These are phyloP conservation scores for Tenthredo distinguenda DNA, from an alignment of 2,888 invertebrate genomes.

Conservation along the genomic window DNA sequence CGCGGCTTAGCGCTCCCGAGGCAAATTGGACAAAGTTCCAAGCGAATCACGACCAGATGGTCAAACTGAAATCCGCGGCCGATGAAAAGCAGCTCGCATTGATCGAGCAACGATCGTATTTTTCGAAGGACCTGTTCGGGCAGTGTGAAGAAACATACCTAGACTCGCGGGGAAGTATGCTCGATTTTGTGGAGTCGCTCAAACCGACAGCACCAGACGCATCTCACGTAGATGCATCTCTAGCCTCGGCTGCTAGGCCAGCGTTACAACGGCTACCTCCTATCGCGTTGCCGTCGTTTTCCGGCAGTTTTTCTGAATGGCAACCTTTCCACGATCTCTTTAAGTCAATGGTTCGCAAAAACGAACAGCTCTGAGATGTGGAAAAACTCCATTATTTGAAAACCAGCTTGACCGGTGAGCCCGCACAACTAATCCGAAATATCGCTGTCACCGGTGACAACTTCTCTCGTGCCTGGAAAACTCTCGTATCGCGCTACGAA, in stretches of 20 bases:
- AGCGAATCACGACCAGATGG: background rate
- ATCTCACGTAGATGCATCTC: background rate
- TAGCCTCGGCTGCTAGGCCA: background rate
- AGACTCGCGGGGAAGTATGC: background rate
- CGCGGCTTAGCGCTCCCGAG: background rate
- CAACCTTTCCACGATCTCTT: conserved; percentile 55
- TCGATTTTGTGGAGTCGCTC: background rate
- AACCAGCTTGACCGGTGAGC: conserved; percentile 54
- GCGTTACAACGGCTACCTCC: conserved; percentile 22
- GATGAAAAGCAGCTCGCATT: background rate
- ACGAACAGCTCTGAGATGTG: conserved; percentile 46
- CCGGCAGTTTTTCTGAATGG: conserved; percentile 51
- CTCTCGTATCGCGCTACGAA: conserved; percentile 54
- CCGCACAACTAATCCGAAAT: conserved; percentile 54
- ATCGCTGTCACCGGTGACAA: conserved; percentile 52
- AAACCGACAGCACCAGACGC: background rate
- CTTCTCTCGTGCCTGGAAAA: conserved; percentile 55
- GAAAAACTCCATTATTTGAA: conserved; percentile 58
- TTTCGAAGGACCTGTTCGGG: background rate
- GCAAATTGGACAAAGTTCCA: conserved; percentile 16
- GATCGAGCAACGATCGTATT: background rate
- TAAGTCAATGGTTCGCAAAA: conserved; percentile 41
- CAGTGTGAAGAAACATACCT: conserved; percentile 5
- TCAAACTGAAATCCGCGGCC: background rate
- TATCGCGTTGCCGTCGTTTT: conserved; percentile 51